Evolutionary conservation across 2,113 vertebrate genomes (phyloP), one percentile per base, ranked within the genome.

Genomic region (Cottus gobio): DNA sequence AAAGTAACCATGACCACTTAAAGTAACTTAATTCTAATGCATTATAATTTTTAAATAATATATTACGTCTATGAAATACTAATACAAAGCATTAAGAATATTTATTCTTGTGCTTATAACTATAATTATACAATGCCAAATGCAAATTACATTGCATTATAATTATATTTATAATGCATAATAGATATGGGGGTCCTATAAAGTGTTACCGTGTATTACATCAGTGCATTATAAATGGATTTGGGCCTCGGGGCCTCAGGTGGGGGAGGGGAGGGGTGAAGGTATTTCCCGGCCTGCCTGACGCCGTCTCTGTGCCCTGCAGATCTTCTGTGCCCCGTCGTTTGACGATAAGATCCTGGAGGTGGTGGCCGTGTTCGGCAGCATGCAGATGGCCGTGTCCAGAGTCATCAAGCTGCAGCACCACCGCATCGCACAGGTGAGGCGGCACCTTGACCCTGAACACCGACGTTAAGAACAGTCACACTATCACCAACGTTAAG

Each of bases 301-400:
- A 28, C 8, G 8, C 44, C 3, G 0, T 22, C 15, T 3, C 12
- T 10, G 30, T 67, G 64, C 46, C 52, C 64, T 90, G 36, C 89
- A 99, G 98, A 99, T 99, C 93, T 99, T 99, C 93, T 96, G 97
- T 48, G 97, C 98, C 0, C 98, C 98, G 0, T 99, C 98, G 0
- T 99, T 99, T 3, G 98, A 99, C 82, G 98, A 99, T 90, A 99
- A 99, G 92, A 98, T 99, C 90, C 94, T 99, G 80, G 98, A 99
- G 75, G 97, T 99, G 0, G 98, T 99, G 26, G 98, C 98, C 0
- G 96, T 99, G 28, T 99, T 99, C 85, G 97, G 97, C n/a, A 99
- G 97, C 75, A 96, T 99, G 96, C 98, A 99, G 90, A 99, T 99
- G 98, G 98, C 98, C 0, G 96, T 99, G 39, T 99, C 98, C 31